phyloP scores from a whole-genome alignment of 2,888 invertebrate species.

The Melanchra persicariae region DNA sequence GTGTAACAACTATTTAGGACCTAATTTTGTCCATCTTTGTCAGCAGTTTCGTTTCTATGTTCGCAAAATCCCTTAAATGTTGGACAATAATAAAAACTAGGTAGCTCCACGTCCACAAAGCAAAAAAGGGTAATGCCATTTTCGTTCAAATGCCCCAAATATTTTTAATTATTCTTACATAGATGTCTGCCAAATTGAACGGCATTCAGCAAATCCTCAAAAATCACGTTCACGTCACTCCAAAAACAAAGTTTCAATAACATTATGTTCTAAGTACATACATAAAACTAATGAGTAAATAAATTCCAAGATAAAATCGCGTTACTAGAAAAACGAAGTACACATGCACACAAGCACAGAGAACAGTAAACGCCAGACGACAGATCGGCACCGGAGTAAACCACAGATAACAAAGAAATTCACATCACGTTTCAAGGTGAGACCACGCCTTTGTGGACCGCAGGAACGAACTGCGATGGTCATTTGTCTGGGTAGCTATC shows the following conservation, averaged over 20 bases:
- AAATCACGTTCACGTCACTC: conserved; percentile 34
- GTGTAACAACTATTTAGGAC: background rate
- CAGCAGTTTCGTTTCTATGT: background rate
- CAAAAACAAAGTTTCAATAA: conserved; percentile 17
- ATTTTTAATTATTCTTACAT: conserved; percentile 43
- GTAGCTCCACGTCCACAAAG: conserved; percentile 68
- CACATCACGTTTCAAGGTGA: conserved; percentile 17
- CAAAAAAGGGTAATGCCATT: conserved; percentile 59
- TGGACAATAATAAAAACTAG: conserved; percentile 6
- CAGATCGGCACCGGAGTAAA: conserved; percentile 6
- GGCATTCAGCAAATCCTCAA: conserved; percentile 10
- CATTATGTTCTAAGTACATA: conserved; percentile 38
- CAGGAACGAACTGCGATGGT: background rate
- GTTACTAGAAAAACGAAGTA: conserved; percentile 17
- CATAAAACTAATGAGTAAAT: conserved; percentile 33
- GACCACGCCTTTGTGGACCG: background rate
- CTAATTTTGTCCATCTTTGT: background rate
- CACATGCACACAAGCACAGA: conserved; percentile 44
- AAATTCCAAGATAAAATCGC: conserved; percentile 35
- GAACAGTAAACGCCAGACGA: conserved; percentile 25
- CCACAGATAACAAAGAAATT: conserved; percentile 44
- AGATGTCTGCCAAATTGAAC: conserved; percentile 43
- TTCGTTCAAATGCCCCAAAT: conserved; percentile 46
- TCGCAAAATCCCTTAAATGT: background rate
- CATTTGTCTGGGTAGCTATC: background rate